These are phyloP conservation scores for Octomys mimax DNA, from an alignment of 2,797 vertebrate genomes.

Conservation along the genomic window DNA sequence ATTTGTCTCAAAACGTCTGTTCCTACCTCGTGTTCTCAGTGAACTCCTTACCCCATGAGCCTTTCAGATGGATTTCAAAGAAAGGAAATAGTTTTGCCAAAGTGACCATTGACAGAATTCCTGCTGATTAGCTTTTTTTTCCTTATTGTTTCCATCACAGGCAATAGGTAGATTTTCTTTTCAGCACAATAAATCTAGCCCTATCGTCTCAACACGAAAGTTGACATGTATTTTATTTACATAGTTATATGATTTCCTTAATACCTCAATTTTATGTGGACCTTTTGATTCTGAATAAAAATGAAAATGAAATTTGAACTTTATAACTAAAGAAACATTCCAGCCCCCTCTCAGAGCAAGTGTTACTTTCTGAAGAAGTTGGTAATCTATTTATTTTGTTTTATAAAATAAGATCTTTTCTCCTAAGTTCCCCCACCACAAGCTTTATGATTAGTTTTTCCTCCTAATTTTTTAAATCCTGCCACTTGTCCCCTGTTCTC, in stretches of 20 bases:
- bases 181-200: constrained; percentile 54
- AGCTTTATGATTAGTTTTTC: not conserved
- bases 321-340: not conserved
- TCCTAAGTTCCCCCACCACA: not conserved
- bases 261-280: not conserved
- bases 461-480: not conserved
- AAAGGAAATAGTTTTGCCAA: constrained; percentile 86
- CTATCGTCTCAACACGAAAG: constrained; percentile 50
- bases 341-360: not conserved
- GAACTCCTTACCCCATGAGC: not conserved
- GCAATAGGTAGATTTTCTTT: constrained; percentile 20
- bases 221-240: constrained; percentile 35
- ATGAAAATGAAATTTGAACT: not conserved
- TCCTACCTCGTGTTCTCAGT: constrained; percentile 49
- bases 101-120: constrained; percentile 87
- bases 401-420: constrained; percentile 43
- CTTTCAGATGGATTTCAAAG: constrained; percentile 82
- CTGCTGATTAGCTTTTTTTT: constrained; percentile 82
- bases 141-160: constrained; percentile 71
- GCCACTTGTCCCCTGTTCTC: not conserved
- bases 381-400: not conserved
- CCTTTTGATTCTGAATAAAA: constrained; percentile 32
- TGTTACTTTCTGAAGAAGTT: not conserved
- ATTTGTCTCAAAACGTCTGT: constrained; percentile 76
- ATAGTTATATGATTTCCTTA: constrained; percentile 14